phyloP scores from a whole-genome alignment of 2,113 vertebrate species.

The Trinectes maculatus region DNA sequence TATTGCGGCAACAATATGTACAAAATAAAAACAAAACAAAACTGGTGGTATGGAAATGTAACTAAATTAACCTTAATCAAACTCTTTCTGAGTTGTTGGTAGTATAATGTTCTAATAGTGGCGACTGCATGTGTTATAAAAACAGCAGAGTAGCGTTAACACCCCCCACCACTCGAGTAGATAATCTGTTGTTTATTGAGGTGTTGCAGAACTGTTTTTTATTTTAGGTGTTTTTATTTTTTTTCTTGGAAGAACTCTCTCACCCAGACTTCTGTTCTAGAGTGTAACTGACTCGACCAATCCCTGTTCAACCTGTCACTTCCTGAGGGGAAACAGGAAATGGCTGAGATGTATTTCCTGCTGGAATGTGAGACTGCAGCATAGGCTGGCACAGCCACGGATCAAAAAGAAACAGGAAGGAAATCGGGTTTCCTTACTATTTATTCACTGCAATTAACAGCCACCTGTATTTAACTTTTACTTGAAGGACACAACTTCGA shows the following conservation, averaged over 20 bases:
- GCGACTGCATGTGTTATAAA: conserved; percentile 15
- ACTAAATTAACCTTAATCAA: neutral
- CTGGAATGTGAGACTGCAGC: conserved; percentile 39
- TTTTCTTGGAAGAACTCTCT: conserved; percentile 4
- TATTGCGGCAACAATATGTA: neutral
- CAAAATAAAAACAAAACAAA: neutral
- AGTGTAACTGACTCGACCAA: conserved; percentile 3
- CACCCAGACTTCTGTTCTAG: conserved; percentile 8
- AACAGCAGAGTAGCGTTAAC: conserved; percentile 22
- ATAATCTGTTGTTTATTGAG: conserved; percentile 3
- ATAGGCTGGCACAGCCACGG: conserved; percentile 20
- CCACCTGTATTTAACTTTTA: neutral
- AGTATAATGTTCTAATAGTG: neutral
- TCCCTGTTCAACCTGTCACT: conserved; percentile 33
- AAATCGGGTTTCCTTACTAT: conserved; percentile 24
- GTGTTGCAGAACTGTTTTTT: conserved; percentile 2
- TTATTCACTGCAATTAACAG: conserved; percentile 8
- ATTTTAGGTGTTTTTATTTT: conserved; percentile 6
- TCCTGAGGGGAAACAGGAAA: conserved; percentile 72
- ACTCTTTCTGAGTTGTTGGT: neutral
- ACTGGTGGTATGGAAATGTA: neutral
- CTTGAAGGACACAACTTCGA: too few relatives aligned
- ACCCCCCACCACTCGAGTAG: neutral
- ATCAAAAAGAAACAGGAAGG: conserved; percentile 39
- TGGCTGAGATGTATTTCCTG: conserved; percentile 66